Conservation (phyloP, 2,113 vertebrate species). For the Turnix velox region DNA sequence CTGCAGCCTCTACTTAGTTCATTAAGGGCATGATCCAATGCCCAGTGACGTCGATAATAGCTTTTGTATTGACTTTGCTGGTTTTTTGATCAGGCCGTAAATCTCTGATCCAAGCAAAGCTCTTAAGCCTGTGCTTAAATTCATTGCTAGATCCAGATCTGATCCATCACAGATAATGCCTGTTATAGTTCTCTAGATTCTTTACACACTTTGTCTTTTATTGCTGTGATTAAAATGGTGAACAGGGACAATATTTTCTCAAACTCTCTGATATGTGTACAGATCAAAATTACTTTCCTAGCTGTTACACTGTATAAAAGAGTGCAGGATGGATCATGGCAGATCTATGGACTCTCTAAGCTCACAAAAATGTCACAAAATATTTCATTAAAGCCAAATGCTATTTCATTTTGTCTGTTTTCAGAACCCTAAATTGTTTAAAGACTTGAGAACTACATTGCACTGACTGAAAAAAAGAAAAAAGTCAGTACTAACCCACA, state of each 20-base stretch:
- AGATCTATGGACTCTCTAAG: not conserved
- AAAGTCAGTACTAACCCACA: not conserved
- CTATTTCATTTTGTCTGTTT: not conserved
- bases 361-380: not conserved
- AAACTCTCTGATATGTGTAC: not conserved
- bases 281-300: slow-evolving; percentile 2
- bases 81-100: slow-evolving; percentile 4
- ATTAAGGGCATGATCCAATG: slow-evolving; percentile 29
- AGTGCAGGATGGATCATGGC: accelerated
- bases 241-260: not conserved
- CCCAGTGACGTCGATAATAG: slow-evolving; percentile 15
- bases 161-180: not conserved
- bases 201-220: not conserved
- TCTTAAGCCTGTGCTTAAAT: slow-evolving; percentile 23
- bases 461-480: not conserved
- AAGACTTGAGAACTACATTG: not conserved
- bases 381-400: not conserved
- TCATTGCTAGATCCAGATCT: not conserved
- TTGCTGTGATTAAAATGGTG: slow-evolving; percentile 23
- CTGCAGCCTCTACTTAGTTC: slow-evolving; percentile 17
- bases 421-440: not conserved
- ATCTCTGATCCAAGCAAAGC: not conserved
- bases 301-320: not conserved
- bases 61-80: slow-evolving; percentile 36
- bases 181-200: not conserved